These are phyloP conservation scores for Bolborhynchus lineola DNA, from an alignment of 2,113 vertebrate species.

Conservation along the genomic window DNA sequence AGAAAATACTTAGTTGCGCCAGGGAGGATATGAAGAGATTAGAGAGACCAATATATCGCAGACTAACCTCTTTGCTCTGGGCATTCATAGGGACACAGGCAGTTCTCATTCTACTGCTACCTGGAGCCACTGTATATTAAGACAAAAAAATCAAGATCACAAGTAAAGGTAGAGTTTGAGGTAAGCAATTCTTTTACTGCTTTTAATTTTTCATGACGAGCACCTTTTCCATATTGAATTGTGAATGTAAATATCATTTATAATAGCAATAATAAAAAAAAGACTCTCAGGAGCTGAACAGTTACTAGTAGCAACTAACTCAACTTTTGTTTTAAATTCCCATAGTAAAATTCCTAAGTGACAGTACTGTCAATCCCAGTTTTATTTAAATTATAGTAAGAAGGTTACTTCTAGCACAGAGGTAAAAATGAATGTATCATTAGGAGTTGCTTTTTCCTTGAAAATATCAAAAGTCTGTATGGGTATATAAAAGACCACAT, in stretches of 20 bases:
- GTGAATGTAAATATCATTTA: not conserved
- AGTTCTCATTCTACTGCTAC: not conserved
- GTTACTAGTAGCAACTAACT: not conserved
- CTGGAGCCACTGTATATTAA: not conserved
- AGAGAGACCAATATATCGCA: slow-evolving; percentile 55
- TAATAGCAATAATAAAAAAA: not conserved
- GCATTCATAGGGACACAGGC: not conserved
- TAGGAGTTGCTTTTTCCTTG: not conserved
- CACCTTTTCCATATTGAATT: not conserved
- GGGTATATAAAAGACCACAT: not conserved
- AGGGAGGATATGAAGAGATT: slow-evolving; percentile 71
- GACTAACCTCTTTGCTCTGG: slow-evolving; percentile 53
- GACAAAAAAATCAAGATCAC: not conserved
- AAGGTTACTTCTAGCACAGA: not conserved
- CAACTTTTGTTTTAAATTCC: not conserved
- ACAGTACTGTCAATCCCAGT: not conserved
- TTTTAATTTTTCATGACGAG: not conserved
- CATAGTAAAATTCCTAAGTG: not conserved
- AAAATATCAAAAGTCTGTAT: not conserved
- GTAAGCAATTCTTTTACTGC: not conserved
- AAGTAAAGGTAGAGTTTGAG: not conserved
- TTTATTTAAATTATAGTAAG: not conserved
- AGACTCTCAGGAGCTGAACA: not conserved
- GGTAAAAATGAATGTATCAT: not conserved
- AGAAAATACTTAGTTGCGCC: slow-evolving; percentile 53